Percentiles rank a stretch among this genome's conserved stretches.
Evolutionary conservation across 92 coral and sea anemone species (phyloP).

Genomic region (Parazoanthus swiftii): DNA sequence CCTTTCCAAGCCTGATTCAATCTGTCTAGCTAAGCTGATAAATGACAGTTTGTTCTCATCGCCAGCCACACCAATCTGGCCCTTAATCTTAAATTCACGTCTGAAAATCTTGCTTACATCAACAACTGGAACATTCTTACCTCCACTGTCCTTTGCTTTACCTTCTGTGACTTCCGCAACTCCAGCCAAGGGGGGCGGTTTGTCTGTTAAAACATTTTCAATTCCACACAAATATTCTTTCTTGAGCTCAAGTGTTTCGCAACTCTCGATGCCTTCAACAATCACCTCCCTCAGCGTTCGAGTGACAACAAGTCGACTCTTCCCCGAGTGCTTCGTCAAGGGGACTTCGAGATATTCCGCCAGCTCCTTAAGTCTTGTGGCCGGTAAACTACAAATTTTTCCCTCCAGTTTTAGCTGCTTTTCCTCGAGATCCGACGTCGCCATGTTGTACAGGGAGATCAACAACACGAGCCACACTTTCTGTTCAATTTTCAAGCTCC

Average conservation of each 20-base stretch:
- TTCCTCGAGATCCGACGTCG: too few species aligned
- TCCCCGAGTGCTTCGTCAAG: slow-evolving; percentile 29
- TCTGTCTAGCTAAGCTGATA: slow-evolving; percentile 52
- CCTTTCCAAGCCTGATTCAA: slow-evolving; percentile 51
- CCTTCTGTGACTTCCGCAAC: slow-evolving; percentile 20
- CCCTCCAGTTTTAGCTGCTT: too few species aligned
- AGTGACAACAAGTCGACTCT: slow-evolving; percentile 27
- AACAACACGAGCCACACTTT: too few species aligned
- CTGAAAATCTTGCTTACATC: slow-evolving; percentile 55
- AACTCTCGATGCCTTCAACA: slow-evolving; percentile 7
- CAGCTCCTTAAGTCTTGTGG: slow-evolving; percentile 17
- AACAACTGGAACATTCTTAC: slow-evolving; percentile 33
- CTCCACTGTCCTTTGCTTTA: slow-evolving; percentile 15
- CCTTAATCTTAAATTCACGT: slow-evolving; percentile 57
- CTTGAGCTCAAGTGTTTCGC: neutral
- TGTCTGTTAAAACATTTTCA: neutral
- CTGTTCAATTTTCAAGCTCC: too few species aligned
- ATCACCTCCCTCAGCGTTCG: slow-evolving; percentile 33
- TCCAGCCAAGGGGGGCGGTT: slow-evolving; percentile 25
- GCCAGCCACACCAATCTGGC: slow-evolving; percentile 51
- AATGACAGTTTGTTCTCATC: slow-evolving; percentile 53
- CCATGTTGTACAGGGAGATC: too few species aligned
- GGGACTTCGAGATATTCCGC: slow-evolving; percentile 27
- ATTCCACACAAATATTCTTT: too few species aligned
- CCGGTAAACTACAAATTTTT: slow-evolving; percentile 22